Base-by-base conservation (phyloP, 2,797 vertebrate species). In the Galago senegalensis region DNA sequence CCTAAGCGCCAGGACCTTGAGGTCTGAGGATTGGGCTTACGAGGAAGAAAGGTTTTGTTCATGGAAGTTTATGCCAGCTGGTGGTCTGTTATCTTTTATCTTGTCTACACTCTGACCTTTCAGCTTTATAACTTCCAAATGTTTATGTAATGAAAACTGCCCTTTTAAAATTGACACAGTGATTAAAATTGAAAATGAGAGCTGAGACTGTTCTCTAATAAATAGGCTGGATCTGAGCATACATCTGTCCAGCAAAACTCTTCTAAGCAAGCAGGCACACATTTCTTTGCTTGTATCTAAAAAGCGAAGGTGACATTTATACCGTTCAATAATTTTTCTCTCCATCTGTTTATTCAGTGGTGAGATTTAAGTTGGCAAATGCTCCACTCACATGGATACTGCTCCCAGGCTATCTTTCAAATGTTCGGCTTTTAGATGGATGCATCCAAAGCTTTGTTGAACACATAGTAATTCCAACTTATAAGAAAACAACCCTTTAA, bases 301-400 rank as follows among this genome's bases (percentile, higher is more conserved):
- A 97, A 93, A 97, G 85, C 89, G 93, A 97, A 97, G 96, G 98
- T 97, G 97, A 97, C 97, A 97, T 97, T 97, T 97, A 93, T 96
- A 94, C 63, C 37, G 4, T 96, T 96, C 77, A 92, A 91, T 96
- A 96, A 96, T 94, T 97, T 97, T 94, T 81, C 65, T 89, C 90
- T 96, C 95, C 93, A 96, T 97, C 96, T 97, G 90, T 96, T 97
- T 97, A 90, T 94, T 91, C 89, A 94, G 25, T 94, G 85, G 92
- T 94, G 94, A 97, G 92, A 97, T 97, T 92, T 94, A 93, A 97
- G 93, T 87, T 96, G 96, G 95, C 73, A 97, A 97, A 97, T 7
- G 70, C 86, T 86, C n/a, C 9, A 31, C 16, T 95, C 81, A 77
- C 56, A 37, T 87, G 77, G 85, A 81, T 96, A 58, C 67, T 87